Evolutionary conservation across 2,113 vertebrate species (phyloP).

Genomic region (Ornithorhynchus anatinus): DNA sequence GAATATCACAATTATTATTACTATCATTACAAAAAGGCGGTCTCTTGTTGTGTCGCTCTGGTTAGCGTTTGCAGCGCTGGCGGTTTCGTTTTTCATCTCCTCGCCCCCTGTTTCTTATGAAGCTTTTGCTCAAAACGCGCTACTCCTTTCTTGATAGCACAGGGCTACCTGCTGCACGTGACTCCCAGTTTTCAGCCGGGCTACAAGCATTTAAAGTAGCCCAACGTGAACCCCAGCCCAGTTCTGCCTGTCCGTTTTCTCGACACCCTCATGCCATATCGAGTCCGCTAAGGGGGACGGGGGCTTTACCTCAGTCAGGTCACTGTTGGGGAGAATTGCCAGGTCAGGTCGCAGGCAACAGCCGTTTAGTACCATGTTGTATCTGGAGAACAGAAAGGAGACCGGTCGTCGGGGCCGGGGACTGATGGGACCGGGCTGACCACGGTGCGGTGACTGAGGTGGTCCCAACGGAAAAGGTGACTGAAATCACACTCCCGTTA

Average conservation of each 20-base stretch:
- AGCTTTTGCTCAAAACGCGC: too few species aligned
- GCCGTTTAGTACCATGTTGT: conserved; percentile 83
- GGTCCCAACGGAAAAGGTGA: not conserved
- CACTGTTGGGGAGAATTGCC: conserved; percentile 83
- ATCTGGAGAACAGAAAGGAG: conserved; percentile 69
- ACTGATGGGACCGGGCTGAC: not conserved
- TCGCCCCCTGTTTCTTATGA: too few species aligned
- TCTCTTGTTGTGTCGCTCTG: too few species aligned
- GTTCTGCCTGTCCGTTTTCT: not conserved
- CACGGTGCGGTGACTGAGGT: not conserved
- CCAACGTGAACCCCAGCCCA: not conserved
- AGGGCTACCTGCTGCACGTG: too few species aligned
- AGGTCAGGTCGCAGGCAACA: conserved; percentile 89
- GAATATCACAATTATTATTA: too few species aligned
- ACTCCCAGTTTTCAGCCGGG: too few species aligned
- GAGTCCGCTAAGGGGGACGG: not conserved
- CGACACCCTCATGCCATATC: not conserved
- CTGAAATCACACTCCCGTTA: conserved; percentile 53
- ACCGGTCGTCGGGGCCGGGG: not conserved
- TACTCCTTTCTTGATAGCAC: too few species aligned
- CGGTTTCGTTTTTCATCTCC: too few species aligned
- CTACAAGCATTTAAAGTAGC: not conserved
- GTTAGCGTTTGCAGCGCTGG: too few species aligned
- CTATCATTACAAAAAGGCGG: too few species aligned
- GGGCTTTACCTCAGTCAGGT: conserved; percentile 86